A percentile compares a stretch with the other conserved stretches of the same genome.
These are phyloP conservation scores for Sebastolobus altivelis DNA, from an alignment of 2,797 vertebrate genomes.

Conservation along the genomic window DNA sequence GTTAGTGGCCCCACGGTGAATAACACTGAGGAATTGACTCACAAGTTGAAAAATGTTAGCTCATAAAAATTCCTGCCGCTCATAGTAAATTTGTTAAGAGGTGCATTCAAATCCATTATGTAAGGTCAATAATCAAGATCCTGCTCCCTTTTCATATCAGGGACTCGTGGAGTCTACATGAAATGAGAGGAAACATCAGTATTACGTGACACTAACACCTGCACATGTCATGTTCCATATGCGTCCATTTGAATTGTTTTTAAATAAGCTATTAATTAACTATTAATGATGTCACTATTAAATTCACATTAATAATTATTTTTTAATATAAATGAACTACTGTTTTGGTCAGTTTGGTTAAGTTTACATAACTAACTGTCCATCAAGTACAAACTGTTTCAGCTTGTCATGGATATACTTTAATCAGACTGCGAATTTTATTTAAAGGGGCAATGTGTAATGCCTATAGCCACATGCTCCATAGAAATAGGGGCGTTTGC, in stretches of 20 bases:
- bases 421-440: background rate
- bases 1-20: conserved; percentile 12
- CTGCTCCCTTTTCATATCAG: background rate
- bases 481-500: no score
- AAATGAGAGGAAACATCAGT: conserved; percentile 7
- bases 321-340: no score
- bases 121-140: conserved; percentile 6
- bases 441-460: background rate
- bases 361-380: background rate
- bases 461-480: background rate
- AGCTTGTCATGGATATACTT: background rate
- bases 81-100: background rate
- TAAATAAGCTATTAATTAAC: background rate
- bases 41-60: conserved; percentile 11
- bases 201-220: background rate
- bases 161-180: background rate
- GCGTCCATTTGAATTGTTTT: background rate
- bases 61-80: conserved; percentile 24
- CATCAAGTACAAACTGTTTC: background rate
- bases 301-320: no score
- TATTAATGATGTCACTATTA: background rate
- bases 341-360: no score
- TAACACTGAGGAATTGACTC: conserved; percentile 1
- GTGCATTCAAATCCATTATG: conserved; percentile 2
- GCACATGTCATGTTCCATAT: background rate